Evolutionary conservation across 2,888 invertebrate species (phyloP).

Genomic region (Campoplex capitator): DNA sequence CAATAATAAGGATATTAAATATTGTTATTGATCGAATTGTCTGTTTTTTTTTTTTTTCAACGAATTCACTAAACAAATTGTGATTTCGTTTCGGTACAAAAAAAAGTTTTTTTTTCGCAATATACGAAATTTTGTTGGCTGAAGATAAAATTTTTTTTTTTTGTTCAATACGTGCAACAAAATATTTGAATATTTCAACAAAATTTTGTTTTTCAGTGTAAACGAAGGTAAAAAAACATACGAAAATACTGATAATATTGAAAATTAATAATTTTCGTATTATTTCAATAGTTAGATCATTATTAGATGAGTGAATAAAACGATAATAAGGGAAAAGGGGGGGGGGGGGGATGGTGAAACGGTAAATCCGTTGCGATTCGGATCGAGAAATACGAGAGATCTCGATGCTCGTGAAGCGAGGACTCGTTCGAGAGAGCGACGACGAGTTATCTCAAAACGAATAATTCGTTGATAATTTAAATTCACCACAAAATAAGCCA

Average conservation of each 20-base stretch:
- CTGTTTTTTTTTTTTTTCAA: too few relatives aligned
- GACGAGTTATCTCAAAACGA: background rate
- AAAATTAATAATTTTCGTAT: background rate
- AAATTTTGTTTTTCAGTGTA: too few relatives aligned
- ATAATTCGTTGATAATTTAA: background rate
- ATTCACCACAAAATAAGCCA: background rate
- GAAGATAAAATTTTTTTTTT: too few relatives aligned
- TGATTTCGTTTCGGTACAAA: background rate
- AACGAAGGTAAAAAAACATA: too few relatives aligned
- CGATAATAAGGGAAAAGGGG: background rate
- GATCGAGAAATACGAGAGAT: constrained; percentile 44
- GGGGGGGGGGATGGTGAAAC: background rate
- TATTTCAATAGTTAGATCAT: background rate
- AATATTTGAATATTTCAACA: too few relatives aligned
- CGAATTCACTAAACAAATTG: too few relatives aligned
- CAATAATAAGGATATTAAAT: too few relatives aligned
- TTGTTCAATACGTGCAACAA: too few relatives aligned
- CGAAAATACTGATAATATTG: too few relatives aligned
- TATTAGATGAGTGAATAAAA: background rate
- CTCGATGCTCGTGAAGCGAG: constrained; percentile 54
- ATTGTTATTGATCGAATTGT: too few relatives aligned
- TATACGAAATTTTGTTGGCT: too few relatives aligned
- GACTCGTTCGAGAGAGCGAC: constrained; percentile 8
- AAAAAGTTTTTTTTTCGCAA: background rate
- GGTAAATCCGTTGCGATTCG: background rate